Evolutionary conservation across 2,113 vertebrate genomes (phyloP), one percentile per base, ranked within the genome.

Genomic region (Eolophus roseicapilla): DNA sequence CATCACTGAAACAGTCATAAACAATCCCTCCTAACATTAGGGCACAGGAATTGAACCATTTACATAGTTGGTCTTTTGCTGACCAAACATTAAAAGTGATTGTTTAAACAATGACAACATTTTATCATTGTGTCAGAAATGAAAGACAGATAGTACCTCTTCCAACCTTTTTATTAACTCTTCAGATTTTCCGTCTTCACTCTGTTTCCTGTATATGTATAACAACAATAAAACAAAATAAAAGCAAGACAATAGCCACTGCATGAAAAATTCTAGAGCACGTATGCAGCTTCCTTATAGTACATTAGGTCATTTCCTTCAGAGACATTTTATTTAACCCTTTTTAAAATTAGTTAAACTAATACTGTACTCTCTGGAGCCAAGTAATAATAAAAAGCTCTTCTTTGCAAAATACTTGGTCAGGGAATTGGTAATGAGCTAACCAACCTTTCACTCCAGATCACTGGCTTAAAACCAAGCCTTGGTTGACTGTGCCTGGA

Each of bases 41-140:
- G 70, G 77, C 87, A 94, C 92, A 96, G 95, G 96, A 97, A 93
- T 78, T 95, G 93, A 95, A 88, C 63, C 64, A 94, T 97, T 97
- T 96, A 97, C 96, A 96, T 97, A 96, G 52, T 96, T 70, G 69
- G 68, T 74, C 71, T 95, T 96, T 88, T 96, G 95, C 97, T 97
- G 96, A 96, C 92, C 95, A 96, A 95, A 96, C 94, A 91, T 92
- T 92, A 88, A 94, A 95, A 94, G 94, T 15, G 10, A 96, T 94
- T 96, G 91, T 96, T 97, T 83, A 69, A 93, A 88, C 79, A 93
- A 93, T 41, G 96, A 96, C 95, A 95, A 82, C 90, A 69, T 93
- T 95, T 97, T 86, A 95, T 97, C 95, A 97, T 90, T 80, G 84
- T 97, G 96, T 95, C 96, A 96, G 78, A 74, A 93, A 90, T 95